These are phyloP conservation scores for Drosophila lutescens DNA, from an alignment of 2,888 invertebrate species.

Conservation along the genomic window DNA sequence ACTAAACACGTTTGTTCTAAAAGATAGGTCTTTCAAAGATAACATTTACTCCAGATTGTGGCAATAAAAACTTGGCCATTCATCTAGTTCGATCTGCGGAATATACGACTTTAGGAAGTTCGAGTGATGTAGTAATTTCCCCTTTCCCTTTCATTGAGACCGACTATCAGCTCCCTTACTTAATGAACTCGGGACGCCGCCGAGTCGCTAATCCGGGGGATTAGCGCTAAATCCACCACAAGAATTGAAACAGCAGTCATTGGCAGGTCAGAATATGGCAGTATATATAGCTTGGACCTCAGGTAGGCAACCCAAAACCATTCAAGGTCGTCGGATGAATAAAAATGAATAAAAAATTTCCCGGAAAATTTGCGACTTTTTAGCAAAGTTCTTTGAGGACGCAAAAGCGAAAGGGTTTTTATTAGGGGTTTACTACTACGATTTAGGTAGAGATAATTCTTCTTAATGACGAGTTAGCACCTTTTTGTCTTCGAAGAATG, in stretches of 20 bases:
- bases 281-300: neutral
- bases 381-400: slow-evolving; percentile 51
- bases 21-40: neutral
- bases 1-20: too few relatives aligned
- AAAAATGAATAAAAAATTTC: slow-evolving; percentile 54
- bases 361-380: slow-evolving; percentile 62
- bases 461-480: slow-evolving; percentile 77
- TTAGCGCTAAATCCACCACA: slow-evolving; percentile 77
- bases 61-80: slow-evolving; percentile 1
- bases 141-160: slow-evolving; percentile 57
- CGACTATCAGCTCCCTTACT: slow-evolving; percentile 55
- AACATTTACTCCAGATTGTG: neutral
- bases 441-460: slow-evolving; percentile 20
- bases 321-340: slow-evolving; percentile 45
- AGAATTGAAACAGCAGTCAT: slow-evolving; percentile 67
- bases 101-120: slow-evolving; percentile 33
- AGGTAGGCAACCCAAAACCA: slow-evolving; percentile 35
- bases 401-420: slow-evolving; percentile 45
- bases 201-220: slow-evolving; percentile 59
- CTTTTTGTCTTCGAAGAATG: slow-evolving; percentile 77
- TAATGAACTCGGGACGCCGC: slow-evolving; percentile 69
- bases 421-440: slow-evolving; percentile 11
- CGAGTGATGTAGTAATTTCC: neutral
- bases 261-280: slow-evolving; percentile 2
- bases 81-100: neutral